Conservation (phyloP, 2,113 vertebrate species). For the Corythaeola cristata region DNA sequence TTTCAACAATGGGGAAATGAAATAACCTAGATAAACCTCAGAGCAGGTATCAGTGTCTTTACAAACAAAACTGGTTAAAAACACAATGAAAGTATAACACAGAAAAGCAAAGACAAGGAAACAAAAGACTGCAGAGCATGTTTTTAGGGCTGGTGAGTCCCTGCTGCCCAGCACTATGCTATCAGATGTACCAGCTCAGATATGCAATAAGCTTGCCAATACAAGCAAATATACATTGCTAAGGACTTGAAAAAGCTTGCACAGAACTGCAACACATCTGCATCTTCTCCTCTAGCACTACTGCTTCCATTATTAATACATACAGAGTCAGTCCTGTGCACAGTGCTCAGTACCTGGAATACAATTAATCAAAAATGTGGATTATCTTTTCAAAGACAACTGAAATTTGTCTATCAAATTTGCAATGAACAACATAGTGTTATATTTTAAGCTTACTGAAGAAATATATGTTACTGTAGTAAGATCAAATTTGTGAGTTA, state of each 20-base stretch:
- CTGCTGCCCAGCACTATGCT: not conserved
- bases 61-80: not conserved
- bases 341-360: not conserved
- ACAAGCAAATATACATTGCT: not conserved
- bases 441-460: not conserved
- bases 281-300: not conserved
- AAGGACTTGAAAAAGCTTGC: not conserved
- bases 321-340: not conserved
- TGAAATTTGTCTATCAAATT: not conserved
- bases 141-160: not conserved
- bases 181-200: not conserved
- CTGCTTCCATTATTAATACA: not conserved
- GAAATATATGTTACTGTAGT: not conserved
- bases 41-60: not conserved
- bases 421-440: not conserved
- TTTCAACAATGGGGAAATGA: not conserved
- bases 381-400: not conserved
- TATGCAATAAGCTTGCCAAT: fast-evolving
- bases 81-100: not conserved
- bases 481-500: not conserved
- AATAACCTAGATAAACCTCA: not conserved
- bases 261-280: not conserved
- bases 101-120: not conserved
- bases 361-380: not conserved
- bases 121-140: not conserved